phyloP scores from a whole-genome alignment of 1,140 invertebrate genomes.

The Gonioctena quinquepunctata region DNA sequence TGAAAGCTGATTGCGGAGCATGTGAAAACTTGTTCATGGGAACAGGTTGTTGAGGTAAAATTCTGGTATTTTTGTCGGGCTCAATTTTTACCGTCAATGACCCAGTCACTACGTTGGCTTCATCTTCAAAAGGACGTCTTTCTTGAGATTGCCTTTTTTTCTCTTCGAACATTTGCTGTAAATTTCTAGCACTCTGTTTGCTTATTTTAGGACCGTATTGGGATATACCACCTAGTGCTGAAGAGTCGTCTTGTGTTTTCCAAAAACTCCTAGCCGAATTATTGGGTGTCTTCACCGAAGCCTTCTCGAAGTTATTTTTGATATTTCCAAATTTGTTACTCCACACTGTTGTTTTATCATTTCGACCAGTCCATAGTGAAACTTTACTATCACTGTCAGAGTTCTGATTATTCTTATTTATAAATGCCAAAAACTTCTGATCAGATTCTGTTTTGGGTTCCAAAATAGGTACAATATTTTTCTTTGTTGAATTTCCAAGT shows the following conservation, averaged over 20 bases:
- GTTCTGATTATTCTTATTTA: constrained; percentile 69
- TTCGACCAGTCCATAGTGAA: constrained; percentile 48
- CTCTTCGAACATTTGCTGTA: constrained; percentile 54
- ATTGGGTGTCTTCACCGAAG: constrained; percentile 34
- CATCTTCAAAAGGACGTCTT: constrained; percentile 17
- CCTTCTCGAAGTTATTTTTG: constrained; percentile 78
- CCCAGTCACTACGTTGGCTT: constrained; percentile 51
- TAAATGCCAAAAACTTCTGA: constrained; percentile 80
- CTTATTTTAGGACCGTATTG: constrained; percentile 52
- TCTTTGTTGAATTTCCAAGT: constrained; percentile 57
- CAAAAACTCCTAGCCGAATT: constrained; percentile 62
- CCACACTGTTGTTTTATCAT: constrained; percentile 48
- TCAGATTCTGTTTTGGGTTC: constrained; percentile 83
- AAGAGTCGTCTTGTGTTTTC: constrained; percentile 60
- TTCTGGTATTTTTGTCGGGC: constrained; percentile 48
- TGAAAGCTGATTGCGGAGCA: constrained; percentile 72
- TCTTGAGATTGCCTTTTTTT: constrained; percentile 52
- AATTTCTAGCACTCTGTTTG: constrained; percentile 50
- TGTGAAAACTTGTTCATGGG: constrained; percentile 73
- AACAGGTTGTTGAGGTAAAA: constrained; percentile 60
- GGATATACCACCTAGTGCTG: constrained; percentile 24
- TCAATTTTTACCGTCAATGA: constrained; percentile 55
- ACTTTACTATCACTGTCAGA: constrained; percentile 49
- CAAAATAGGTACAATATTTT: constrained; percentile 66
- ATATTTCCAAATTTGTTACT: constrained; percentile 78